Evolutionary conservation across 2,888 invertebrate species (phyloP).

Genomic region (Camponotus fellah): DNA sequence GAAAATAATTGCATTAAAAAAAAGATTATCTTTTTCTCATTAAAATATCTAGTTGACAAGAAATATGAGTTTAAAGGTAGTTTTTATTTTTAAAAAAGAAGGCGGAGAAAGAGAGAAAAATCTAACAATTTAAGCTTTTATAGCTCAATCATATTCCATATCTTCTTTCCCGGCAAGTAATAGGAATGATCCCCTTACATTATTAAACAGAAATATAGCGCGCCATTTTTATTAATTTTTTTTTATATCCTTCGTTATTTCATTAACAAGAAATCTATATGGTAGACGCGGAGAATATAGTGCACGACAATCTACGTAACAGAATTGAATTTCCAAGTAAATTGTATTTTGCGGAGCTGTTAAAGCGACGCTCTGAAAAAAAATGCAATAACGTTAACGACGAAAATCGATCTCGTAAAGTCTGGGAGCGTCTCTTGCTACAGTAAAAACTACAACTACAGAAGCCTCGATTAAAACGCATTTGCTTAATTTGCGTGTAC

Average conservation of each 20-base stretch:
- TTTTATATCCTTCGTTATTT: background rate
- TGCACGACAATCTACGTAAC: background rate
- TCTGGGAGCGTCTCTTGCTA: background rate
- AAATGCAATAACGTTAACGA: conserved; percentile 10
- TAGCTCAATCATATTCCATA: background rate
- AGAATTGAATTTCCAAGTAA: conserved; percentile 20
- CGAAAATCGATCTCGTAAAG: conserved; percentile 18
- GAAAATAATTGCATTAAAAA: background rate
- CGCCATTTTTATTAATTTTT: background rate
- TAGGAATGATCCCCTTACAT: background rate
- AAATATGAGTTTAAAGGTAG: background rate
- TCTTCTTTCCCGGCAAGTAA: background rate
- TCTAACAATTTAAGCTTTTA: background rate
- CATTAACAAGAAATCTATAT: background rate
- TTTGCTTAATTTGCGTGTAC: conserved; percentile 72
- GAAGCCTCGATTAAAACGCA: conserved; percentile 33
- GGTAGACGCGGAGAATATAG: background rate
- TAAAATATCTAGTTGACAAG: background rate
- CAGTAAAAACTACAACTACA: conserved; percentile 31
- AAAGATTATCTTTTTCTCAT: background rate
- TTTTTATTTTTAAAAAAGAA: background rate
- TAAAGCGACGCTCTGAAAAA: background rate
- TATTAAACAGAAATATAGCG: background rate
- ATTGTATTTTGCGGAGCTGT: conserved; percentile 20
- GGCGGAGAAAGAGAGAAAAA: background rate